phyloP scores from a whole-genome alignment of 2,888 invertebrate species.

The Petrophora chlorosata region DNA sequence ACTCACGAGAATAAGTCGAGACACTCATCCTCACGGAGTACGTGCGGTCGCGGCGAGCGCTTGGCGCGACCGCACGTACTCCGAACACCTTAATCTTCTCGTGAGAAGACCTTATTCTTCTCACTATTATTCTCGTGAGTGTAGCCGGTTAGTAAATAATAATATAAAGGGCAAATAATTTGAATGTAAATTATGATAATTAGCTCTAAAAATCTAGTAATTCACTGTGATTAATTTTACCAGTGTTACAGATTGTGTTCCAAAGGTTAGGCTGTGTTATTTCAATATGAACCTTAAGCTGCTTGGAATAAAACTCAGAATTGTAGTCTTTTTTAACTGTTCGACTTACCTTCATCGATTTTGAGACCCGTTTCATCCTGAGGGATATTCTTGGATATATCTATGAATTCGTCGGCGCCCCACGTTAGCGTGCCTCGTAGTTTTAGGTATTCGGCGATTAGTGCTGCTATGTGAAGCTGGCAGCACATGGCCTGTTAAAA shows the following conservation, averaged over 20 bases:
- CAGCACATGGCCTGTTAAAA: constrained; percentile 92
- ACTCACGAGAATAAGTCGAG: no score
- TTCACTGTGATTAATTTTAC: neutral
- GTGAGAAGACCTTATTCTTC: no score
- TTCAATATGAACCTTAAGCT: constrained; percentile 43
- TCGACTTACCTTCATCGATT: constrained; percentile 88
- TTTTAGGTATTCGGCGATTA: constrained; percentile 96
- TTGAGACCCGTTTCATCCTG: constrained; percentile 93
- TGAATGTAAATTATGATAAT: no score
- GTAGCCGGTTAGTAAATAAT: no score
- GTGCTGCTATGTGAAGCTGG: constrained; percentile 96
- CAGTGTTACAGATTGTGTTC: constrained; percentile 9
- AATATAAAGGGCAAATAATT: no score
- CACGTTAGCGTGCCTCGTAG: constrained; percentile 88
- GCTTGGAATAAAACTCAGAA: constrained; percentile 47
- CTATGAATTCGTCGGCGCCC: constrained; percentile 94
- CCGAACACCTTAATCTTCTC: no score
- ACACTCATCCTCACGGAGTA: no score
- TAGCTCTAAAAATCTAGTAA: constrained; percentile 5
- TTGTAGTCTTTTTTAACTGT: constrained; percentile 23
- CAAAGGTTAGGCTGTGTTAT: constrained; percentile 56
- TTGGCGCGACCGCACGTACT: no score
- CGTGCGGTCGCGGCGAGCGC: no score
- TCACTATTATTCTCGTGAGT: no score
- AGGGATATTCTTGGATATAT: constrained; percentile 94